These are phyloP conservation scores for Polymixis lichenea DNA, from an alignment of 2,888 invertebrate genomes.

Conservation along the genomic window DNA sequence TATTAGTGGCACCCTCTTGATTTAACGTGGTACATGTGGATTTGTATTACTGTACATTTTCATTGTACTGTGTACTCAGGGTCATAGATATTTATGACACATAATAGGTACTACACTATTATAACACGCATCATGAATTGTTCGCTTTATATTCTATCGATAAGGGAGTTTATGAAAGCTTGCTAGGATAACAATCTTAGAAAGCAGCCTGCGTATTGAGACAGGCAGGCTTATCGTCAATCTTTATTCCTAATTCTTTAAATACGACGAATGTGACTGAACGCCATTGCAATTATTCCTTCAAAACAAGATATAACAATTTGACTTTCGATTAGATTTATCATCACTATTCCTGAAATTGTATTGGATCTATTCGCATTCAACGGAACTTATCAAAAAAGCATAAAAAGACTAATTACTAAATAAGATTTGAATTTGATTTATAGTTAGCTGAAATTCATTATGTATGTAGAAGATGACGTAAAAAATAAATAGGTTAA, in stretches of 20 bases:
- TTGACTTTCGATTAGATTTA: background rate
- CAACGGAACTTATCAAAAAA: conserved; percentile 13
- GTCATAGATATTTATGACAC: background rate
- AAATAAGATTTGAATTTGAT: conserved; percentile 27
- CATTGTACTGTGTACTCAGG: background rate
- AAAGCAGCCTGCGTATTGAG: background rate
- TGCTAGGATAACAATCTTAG: background rate
- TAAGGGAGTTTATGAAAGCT: background rate
- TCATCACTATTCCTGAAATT: background rate
- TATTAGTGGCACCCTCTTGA: conserved; percentile 17
- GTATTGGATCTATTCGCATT: conserved; percentile 2
- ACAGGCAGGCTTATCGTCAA: background rate
- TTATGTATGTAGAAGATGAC: background rate
- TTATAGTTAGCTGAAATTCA: background rate
- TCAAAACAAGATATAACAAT: background rate
- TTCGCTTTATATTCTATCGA: conserved; percentile 3
- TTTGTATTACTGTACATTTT: background rate
- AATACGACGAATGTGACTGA: background rate
- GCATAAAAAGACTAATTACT: conserved; percentile 48
- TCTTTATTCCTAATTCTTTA: background rate
- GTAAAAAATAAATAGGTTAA: background rate
- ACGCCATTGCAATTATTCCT: background rate
- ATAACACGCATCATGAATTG: conserved; percentile 13
- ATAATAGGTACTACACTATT: background rate
- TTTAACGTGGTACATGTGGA: background rate